Conservation (phyloP, 2,797 vertebrate genomes). For the Holocentrus rufus region DNA sequence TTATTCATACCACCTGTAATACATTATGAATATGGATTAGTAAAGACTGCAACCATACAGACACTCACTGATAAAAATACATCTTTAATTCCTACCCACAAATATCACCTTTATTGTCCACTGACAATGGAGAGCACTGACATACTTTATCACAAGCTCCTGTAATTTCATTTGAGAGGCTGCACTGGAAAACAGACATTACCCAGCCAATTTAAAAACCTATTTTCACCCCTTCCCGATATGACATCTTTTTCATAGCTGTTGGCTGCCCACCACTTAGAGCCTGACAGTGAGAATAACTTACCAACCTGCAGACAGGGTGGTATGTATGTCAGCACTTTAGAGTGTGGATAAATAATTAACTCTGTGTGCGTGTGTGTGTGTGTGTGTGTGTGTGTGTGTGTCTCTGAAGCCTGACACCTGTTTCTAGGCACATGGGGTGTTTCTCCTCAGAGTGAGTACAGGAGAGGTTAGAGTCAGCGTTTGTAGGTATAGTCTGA, state of each 20-base stretch:
- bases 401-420: slow-evolving; percentile 77
- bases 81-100: too few relatives aligned
- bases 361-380: slow-evolving; percentile 41
- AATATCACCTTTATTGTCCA: not conserved
- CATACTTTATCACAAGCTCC: too few relatives aligned
- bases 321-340: slow-evolving; percentile 76
- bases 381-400: slow-evolving; percentile 44
- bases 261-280: slow-evolving; percentile 7
- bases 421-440: slow-evolving; percentile 75
- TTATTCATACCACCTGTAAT: not conserved
- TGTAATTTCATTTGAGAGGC: not conserved
- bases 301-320: slow-evolving; percentile 49
- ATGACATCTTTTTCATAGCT: slow-evolving; percentile 8
- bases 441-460: slow-evolving; percentile 68
- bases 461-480: slow-evolving; percentile 48
- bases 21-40: too few relatives aligned
- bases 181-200: not conserved
- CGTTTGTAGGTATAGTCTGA: slow-evolving; percentile 44
- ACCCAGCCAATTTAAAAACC: slow-evolving; percentile 7
- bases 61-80: too few relatives aligned
- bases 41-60: not conserved
- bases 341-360: slow-evolving; percentile 76
- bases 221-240: not conserved
- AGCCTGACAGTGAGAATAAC: slow-evolving; percentile 18
- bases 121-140: not conserved